Conservation (phyloP, 2,888 invertebrate species). For the Rotaria sp. region DNA sequence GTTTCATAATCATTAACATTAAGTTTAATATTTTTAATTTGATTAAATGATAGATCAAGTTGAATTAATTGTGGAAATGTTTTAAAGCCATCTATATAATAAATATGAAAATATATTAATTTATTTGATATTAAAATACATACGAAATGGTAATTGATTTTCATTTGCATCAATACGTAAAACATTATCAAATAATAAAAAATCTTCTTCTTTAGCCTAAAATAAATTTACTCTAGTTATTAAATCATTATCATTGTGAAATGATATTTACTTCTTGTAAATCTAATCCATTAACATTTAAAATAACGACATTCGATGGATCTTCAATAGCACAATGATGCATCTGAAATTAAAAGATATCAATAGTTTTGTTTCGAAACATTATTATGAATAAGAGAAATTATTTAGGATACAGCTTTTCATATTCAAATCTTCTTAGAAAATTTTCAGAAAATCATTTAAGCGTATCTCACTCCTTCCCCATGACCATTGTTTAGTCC, state of each 20-base stretch:
- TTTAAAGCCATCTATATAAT: conserved; percentile 48
- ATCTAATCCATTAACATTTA: conserved; percentile 50
- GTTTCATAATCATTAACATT: conserved; percentile 47
- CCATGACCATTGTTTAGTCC: too few relatives aligned
- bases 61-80: conserved; percentile 50
- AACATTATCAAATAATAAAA: conserved; percentile 53
- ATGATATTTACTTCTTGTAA: conserved; percentile 44
- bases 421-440: too few relatives aligned
- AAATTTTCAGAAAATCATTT: too few relatives aligned
- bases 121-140: conserved; percentile 35
- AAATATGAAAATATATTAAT: conserved; percentile 9
- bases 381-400: too few relatives aligned
- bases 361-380: too few relatives aligned
- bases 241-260: not conserved
- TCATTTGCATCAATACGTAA: conserved; percentile 54
- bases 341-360: conserved; percentile 46
- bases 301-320: conserved; percentile 51
- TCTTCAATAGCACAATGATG: conserved; percentile 54
- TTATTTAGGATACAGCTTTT: too few relatives aligned
- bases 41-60: conserved; percentile 52
- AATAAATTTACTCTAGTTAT: not conserved
- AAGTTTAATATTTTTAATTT: conserved; percentile 48
- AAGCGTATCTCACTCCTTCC: too few relatives aligned
- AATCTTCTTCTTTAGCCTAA: conserved; percentile 50
- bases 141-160: conserved; percentile 52